Conservation (phyloP, 1,140 invertebrate genomes). For the Lepidurus packardi region DNA sequence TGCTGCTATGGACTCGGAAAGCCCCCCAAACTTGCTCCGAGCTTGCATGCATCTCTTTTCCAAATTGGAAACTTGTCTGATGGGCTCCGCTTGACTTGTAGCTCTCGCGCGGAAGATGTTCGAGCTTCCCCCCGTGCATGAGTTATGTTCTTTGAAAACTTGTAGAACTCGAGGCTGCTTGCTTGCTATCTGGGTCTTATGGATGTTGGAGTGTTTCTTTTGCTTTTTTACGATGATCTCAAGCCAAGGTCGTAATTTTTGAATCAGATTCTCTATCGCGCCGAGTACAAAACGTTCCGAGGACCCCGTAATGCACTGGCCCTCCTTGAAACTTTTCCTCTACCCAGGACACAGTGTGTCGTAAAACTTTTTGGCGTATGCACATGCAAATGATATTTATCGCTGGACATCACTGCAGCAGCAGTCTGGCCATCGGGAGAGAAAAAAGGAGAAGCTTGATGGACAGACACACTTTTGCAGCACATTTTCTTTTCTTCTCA, state of each 20-base stretch:
- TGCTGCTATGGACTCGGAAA: background rate
- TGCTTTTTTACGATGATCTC: background rate
- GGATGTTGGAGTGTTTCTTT: background rate
- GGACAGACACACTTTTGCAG: background rate
- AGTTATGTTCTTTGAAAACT: background rate
- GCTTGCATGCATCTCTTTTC: background rate
- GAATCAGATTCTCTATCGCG: background rate
- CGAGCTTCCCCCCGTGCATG: background rate
- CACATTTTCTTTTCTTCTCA: background rate
- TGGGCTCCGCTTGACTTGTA: constrained; percentile 10
- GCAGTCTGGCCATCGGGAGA: background rate
- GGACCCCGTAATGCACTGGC: background rate
- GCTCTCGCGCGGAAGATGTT: background rate
- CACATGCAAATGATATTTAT: background rate
- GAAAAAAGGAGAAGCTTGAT: background rate
- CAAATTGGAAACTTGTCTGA: constrained; percentile 15
- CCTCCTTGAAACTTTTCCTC: background rate
- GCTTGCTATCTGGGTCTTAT: background rate
- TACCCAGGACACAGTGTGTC: background rate
- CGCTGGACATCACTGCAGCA: background rate
- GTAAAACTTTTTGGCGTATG: background rate
- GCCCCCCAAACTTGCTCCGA: background rate
- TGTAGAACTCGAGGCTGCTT: background rate
- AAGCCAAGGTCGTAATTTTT: background rate
- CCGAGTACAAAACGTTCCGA: background rate